phyloP scores from a whole-genome alignment of 1,140 invertebrate genomes.

The Thaumatotibia leucotreta region DNA sequence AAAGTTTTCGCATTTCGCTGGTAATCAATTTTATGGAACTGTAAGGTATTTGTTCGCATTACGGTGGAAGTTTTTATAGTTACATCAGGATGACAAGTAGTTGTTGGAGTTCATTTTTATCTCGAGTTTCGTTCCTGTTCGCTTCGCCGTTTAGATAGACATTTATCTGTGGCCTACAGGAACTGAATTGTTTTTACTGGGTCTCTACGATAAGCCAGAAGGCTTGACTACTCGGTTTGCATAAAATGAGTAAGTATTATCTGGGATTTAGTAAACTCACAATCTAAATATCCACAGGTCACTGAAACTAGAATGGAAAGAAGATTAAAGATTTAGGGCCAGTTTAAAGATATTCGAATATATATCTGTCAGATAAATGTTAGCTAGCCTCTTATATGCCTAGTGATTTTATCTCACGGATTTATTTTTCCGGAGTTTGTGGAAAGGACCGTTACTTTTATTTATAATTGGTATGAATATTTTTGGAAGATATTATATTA shows the following conservation, averaged over 20 bases:
- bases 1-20: slow-evolving; percentile 5
- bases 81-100: not conserved
- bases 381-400: too few species aligned
- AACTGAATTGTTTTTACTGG: slow-evolving; percentile 7
- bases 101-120: not conserved
- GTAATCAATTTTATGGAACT: slow-evolving; percentile 10
- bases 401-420: too few species aligned
- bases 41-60: not conserved
- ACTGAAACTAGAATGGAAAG: too few species aligned
- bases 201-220: not conserved
- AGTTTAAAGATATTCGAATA: too few species aligned
- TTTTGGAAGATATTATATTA: too few species aligned
- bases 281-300: too few species aligned
- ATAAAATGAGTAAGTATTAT: not conserved
- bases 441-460: too few species aligned
- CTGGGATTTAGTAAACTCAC: too few species aligned
- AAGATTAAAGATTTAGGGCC: too few species aligned
- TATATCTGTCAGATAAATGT: too few species aligned
- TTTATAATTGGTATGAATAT: too few species aligned
- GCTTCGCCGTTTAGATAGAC: not conserved
- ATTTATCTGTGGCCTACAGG: not conserved
- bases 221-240: not conserved
- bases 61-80: not conserved
- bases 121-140: not conserved
- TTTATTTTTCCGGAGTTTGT: too few species aligned